These are phyloP conservation scores for Lutraria lutraria DNA, from an alignment of 2,888 invertebrate genomes.

Conservation along the genomic window DNA sequence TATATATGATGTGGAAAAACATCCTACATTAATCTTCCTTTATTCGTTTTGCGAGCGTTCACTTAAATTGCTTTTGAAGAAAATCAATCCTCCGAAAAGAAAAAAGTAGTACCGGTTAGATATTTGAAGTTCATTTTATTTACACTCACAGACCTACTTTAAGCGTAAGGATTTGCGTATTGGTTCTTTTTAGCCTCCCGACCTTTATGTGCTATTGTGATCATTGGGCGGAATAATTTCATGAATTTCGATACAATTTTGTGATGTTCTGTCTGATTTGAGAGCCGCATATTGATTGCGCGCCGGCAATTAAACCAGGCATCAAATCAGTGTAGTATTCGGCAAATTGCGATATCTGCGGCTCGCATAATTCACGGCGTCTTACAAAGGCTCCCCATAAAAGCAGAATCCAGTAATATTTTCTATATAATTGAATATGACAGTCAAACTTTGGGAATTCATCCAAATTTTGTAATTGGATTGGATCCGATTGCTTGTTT, in stretches of 20 bases:
- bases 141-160: not conserved
- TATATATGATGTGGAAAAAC: too few relatives aligned
- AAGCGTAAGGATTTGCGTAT: not conserved
- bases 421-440: conserved; percentile 68
- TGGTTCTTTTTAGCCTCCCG: not conserved
- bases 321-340: conserved; percentile 44
- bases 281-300: conserved; percentile 28
- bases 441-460: conserved; percentile 65
- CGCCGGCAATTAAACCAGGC: conserved; percentile 40
- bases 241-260: not conserved
- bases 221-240: not conserved
- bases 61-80: too few relatives aligned
- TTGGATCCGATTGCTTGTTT: conserved; percentile 60
- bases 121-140: not conserved
- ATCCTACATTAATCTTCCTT: too few relatives aligned
- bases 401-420: conserved; percentile 53
- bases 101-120: not conserved
- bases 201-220: not conserved
- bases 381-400: conserved; percentile 42
- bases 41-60: too few relatives aligned
- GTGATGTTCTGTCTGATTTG: conserved; percentile 12
- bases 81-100: not conserved
- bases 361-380: conserved; percentile 42
- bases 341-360: conserved; percentile 43
- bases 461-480: conserved; percentile 63